A percentile compares a stretch with the other conserved stretches of the same genome.
phyloP scores from a whole-genome alignment of 1,140 invertebrate species.

The Drosophila virilis region DNA sequence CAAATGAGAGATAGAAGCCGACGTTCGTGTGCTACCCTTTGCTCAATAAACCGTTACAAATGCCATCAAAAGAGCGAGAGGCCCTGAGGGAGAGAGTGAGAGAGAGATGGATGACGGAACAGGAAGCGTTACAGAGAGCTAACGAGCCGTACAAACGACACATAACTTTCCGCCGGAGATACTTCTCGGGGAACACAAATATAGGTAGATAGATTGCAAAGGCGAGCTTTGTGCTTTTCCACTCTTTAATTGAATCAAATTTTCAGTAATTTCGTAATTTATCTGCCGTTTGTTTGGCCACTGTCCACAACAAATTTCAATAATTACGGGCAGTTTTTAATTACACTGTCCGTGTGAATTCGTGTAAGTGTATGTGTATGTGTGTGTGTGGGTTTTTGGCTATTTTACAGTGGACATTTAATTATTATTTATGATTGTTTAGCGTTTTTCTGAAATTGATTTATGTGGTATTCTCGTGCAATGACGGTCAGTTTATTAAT shows the following conservation, averaged over 20 bases:
- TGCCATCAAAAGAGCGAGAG: constrained; percentile 8
- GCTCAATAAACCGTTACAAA: constrained; percentile 70
- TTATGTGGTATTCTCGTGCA: constrained; percentile 73
- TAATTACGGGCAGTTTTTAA: constrained; percentile 73
- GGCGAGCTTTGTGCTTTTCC: constrained; percentile 8
- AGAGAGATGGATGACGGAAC: constrained; percentile 10
- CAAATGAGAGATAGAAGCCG: constrained; percentile 15
- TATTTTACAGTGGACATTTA: constrained; percentile 61
- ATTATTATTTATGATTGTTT: constrained; percentile 82
- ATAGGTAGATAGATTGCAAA: background rate
- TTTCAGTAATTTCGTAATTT: constrained; percentile 53
- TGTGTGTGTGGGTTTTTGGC: background rate
- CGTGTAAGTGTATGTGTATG: background rate
- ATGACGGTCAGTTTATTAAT: constrained; percentile 68
- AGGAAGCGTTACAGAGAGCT: constrained; percentile 52
- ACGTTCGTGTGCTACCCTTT: constrained; percentile 60
- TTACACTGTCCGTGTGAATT: constrained; percentile 29
- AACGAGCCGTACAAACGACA: constrained; percentile 66
- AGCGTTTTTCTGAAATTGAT: constrained; percentile 74
- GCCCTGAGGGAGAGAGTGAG: background rate
- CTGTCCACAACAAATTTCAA: constrained; percentile 71
- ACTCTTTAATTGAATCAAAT: constrained; percentile 60
- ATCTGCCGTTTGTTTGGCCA: constrained; percentile 58
- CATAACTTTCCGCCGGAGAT: background rate
- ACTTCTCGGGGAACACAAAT: background rate